Base-by-base conservation (phyloP, 2,113 vertebrate species). In the Vireo altiloquus region DNA sequence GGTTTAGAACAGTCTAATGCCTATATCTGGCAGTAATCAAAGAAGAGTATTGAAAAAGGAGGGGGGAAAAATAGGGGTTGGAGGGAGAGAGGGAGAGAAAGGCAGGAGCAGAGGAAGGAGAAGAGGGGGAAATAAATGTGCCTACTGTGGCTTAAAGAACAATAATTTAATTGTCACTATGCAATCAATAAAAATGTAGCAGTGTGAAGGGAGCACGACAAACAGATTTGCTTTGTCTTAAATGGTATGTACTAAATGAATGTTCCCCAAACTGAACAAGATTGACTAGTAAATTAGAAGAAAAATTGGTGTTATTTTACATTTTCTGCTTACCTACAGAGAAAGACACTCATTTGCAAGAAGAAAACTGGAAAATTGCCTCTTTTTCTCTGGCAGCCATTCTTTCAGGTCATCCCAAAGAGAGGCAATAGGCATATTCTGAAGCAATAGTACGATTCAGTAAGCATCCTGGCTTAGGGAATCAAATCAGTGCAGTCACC, bases 231-330 rank as follows among this genome's bases (percentile, higher is more conserved):
- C 60, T 92, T 94, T 95, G 79, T 96, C 90, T 96, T 96, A 89
- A 94, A 90, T 78, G 85, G 56, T 88, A 94, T 59, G 52, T 83
- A 75, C 68, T 86, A 81, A 96, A 96, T 33, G 60, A 88, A 92
- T 53, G 85, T 60, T 96, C 89, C 60, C 78, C 71, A 96, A 90
- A 93, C 71, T 88, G 93, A 94, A 70, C 64, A 93, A 86, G 85
- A 96, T 93, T 95, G 92, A 96, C 92, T 95, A 83, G 90, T 90
- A 97, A 95, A 95, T 96, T 77, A 94, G 85, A 94, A 95, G 90
- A 92, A 90, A 96, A 96, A 94, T 92, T 87, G 94, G 66, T 95
- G 93, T 92, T 93, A 89, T 92, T 96, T 96, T 94, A 87, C 46
- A 79, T 96, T 96, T 96, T 92, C 72, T 96, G 82, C 86, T 97